phyloP scores from a whole-genome alignment of 2,888 invertebrate genomes.

The Ophonus ardosiacus region DNA sequence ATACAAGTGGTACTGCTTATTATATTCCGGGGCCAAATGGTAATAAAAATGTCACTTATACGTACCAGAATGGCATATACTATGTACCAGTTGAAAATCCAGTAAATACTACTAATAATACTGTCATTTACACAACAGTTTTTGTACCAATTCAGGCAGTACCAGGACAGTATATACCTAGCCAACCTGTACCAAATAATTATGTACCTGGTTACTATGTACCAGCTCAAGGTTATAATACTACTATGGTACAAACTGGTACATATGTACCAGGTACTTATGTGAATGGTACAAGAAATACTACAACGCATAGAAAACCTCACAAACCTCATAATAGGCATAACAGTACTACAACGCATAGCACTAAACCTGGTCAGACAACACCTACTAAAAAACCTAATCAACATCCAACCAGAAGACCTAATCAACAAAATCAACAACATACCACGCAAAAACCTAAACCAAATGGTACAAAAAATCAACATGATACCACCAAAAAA shows the following conservation, averaged over 20 bases:
- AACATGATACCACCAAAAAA: not conserved
- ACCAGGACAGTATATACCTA: constrained; percentile 14
- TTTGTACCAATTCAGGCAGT: constrained; percentile 17
- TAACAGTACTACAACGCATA: not conserved
- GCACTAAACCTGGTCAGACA: not conserved
- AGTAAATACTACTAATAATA: not conserved
- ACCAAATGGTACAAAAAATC: not conserved
- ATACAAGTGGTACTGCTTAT: constrained; percentile 3
- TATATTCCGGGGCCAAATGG: not conserved
- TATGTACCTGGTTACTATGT: constrained; percentile 35
- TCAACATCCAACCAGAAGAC: not conserved
- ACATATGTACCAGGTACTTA: constrained; percentile 23
- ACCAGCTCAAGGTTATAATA: not conserved
- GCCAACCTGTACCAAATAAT: constrained; percentile 3
- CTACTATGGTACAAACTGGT: constrained; percentile 27
- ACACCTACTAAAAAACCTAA: not conserved
- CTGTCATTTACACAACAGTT: not conserved
- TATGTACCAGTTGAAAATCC: not conserved
- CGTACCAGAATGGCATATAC: not conserved
- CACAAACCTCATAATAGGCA: not conserved
- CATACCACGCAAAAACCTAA: not conserved
- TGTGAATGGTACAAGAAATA: not conserved
- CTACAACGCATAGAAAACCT: not conserved
- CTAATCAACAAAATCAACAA: not conserved
- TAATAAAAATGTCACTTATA: not conserved